Conservation (phyloP, 2,797 vertebrate species). For the Micromesistius poutassou region DNA sequence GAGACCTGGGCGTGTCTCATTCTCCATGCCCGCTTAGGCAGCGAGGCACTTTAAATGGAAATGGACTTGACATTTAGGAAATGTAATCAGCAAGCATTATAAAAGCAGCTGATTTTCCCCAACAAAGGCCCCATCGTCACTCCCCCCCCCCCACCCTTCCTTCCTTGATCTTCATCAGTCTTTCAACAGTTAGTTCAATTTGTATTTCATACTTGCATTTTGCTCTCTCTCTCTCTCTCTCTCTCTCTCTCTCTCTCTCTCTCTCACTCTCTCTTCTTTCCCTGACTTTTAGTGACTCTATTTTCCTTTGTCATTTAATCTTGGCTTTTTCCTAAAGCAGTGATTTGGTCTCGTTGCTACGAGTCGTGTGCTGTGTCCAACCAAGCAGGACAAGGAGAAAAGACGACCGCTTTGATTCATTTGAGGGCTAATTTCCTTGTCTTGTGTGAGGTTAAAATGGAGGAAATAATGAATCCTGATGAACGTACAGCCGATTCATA, state of each 20-base stretch:
- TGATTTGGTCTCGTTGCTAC: too few relatives aligned
- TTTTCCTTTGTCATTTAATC: neutral
- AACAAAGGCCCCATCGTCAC: slow-evolving; percentile 47
- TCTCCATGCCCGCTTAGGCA: slow-evolving; percentile 82
- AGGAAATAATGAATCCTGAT: neutral
- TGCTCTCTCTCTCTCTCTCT: slow-evolving; percentile 48
- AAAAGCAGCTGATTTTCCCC: slow-evolving; percentile 83
- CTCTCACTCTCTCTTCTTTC: slow-evolving; percentile 34
- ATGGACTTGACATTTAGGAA: slow-evolving; percentile 92
- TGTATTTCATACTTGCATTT: slow-evolving; percentile 16
- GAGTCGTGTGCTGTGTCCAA: neutral
- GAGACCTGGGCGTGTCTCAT: slow-evolving; percentile 41
- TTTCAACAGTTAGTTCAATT: slow-evolving; percentile 26
- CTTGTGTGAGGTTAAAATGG: neutral
- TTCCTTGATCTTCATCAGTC: slow-evolving; percentile 7
- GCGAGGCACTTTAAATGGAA: slow-evolving; percentile 89
- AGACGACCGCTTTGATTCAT: neutral
- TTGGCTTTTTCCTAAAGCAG: neutral
- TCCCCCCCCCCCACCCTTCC: slow-evolving; percentile 19
- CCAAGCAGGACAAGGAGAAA: neutral
- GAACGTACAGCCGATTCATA: neutral
- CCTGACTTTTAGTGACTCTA: slow-evolving; percentile 27
- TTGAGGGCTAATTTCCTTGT: neutral
- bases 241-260: slow-evolving; percentile 52
- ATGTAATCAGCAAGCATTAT: slow-evolving; percentile 87